Evolutionary conservation across 2,888 invertebrate genomes (phyloP).

Genomic region (Chrysolina haemoptera): DNA sequence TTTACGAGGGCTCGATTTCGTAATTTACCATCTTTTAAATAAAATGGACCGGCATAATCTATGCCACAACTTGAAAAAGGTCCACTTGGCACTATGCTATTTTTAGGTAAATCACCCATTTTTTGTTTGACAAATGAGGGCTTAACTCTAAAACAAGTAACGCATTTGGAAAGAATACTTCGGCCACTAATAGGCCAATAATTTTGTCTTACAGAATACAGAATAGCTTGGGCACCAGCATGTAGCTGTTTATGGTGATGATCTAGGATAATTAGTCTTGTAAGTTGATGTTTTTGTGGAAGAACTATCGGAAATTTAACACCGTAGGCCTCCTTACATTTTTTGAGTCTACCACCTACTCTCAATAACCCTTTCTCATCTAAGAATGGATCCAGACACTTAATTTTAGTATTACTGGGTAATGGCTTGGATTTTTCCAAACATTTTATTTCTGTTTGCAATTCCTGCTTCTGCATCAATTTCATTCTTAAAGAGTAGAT

Average conservation of each 20-base stretch:
- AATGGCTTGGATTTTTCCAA: not conserved
- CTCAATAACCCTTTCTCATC: conserved; percentile 40
- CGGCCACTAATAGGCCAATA: conserved; percentile 45
- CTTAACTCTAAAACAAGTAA: conserved; percentile 42
- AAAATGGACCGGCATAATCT: conserved; percentile 38
- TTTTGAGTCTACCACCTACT: conserved; percentile 48
- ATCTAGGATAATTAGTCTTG: conserved; percentile 38
- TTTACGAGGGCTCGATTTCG: conserved; percentile 39
- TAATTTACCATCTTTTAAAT: conserved; percentile 35
- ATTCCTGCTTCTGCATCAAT: not conserved
- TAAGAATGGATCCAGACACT: conserved; percentile 37
- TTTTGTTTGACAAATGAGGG: conserved; percentile 31
- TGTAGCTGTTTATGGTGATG: conserved; percentile 47
- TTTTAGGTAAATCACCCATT: conserved; percentile 46
- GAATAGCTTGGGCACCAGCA: conserved; percentile 38
- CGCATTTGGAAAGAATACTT: conserved; percentile 35
- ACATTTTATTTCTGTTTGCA: not conserved
- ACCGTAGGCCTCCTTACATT: conserved; percentile 35
- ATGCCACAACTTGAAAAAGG: conserved; percentile 46
- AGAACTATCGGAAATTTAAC: conserved; percentile 44
- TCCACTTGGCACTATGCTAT: conserved; percentile 38
- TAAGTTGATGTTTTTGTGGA: conserved; percentile 39
- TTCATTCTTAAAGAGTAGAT: too few relatives aligned
- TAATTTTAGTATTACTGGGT: conserved; percentile 15
- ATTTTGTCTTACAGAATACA: conserved; percentile 39